Evolutionary conservation across 1,140 invertebrate genomes (phyloP), one percentile per base, ranked within the genome.

Genomic region (Drosophila aff.): DNA sequence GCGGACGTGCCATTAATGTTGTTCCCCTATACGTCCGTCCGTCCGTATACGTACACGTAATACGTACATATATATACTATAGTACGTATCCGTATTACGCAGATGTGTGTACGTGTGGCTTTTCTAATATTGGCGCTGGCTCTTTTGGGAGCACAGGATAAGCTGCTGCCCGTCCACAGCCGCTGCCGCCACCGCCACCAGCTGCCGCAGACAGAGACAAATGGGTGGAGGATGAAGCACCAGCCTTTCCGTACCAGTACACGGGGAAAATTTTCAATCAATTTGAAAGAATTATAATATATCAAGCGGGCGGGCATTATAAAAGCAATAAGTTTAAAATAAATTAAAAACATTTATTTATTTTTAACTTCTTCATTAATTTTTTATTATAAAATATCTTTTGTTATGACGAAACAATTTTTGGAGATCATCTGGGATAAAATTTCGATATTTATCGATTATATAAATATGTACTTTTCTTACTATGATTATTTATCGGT

Each of bases 191-290:
- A 11, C 49, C 52, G 18, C 58, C 46, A 38, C 21, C 83, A 74
- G 83, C 80, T 86, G 83, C 67, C 64, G 72, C 77, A 83, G 83
- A 89, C 83, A 89, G 80, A 83, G 84, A 87, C 84, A 89, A 87
- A 89, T 89, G 84, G 79, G 68, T 40, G 57, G 28, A 28, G 40
- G 47, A 28, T 26, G 57, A 40, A 40, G 53, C 33, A 40, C 28
- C 53, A 57, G 53, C 21, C 53, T 40, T 11, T 40, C 15, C 36
- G n/a, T n/a, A 57, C 13, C 21, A 21, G 10, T 26, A 40, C 52
- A 55, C 52, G 2, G 18, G 7, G 6, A 53, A 21, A 21, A 53
- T 36, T 4, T 13, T 0, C 6, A 2, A 28, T 23, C 13, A 3
- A 21, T 13, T 46, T 3, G 4, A 43, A 15, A 15, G 6, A 7